Evolutionary conservation across 2,888 invertebrate genomes (phyloP).

Genomic region (Frankliniella intonsa): DNA sequence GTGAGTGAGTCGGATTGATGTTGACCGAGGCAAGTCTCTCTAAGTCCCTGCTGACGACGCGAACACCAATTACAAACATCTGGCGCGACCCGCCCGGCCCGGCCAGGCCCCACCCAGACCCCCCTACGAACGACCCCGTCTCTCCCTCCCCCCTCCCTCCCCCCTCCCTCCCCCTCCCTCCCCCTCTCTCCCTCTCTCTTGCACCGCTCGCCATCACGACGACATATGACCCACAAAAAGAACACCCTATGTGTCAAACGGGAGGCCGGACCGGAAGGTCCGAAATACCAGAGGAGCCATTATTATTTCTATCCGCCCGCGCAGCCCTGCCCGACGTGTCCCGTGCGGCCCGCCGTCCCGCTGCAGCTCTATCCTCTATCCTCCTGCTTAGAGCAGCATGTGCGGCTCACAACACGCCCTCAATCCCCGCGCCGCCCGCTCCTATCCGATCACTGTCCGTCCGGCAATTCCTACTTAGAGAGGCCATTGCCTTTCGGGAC

Average conservation of each 20-base stretch:
- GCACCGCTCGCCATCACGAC: too few relatives aligned
- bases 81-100: not conserved
- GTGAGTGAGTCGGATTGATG: conserved; percentile 11
- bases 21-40: conserved; percentile 19
- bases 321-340: not conserved
- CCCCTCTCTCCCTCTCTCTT: too few relatives aligned
- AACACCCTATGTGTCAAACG: too few relatives aligned
- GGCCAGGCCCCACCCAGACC: too few relatives aligned
- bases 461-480: not conserved
- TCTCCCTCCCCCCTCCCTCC: too few relatives aligned
- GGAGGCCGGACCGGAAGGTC: too few relatives aligned
- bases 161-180: too few relatives aligned
- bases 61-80: conserved; percentile 26
- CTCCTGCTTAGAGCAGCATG: too few relatives aligned
- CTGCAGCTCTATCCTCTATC: not conserved
- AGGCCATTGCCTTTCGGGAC: conserved; percentile 9
- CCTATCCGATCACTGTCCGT: not conserved
- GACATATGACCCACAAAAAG: too few relatives aligned
- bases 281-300: too few relatives aligned
- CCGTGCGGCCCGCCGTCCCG: not conserved
- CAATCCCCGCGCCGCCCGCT: not conserved
- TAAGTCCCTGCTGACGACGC: conserved; percentile 25
- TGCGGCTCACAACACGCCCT: not conserved
- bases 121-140: too few relatives aligned
- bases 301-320: too few relatives aligned